Evolutionary conservation across 2,797 vertebrate species (phyloP).

Genomic region (Loriculus beryllinus): DNA sequence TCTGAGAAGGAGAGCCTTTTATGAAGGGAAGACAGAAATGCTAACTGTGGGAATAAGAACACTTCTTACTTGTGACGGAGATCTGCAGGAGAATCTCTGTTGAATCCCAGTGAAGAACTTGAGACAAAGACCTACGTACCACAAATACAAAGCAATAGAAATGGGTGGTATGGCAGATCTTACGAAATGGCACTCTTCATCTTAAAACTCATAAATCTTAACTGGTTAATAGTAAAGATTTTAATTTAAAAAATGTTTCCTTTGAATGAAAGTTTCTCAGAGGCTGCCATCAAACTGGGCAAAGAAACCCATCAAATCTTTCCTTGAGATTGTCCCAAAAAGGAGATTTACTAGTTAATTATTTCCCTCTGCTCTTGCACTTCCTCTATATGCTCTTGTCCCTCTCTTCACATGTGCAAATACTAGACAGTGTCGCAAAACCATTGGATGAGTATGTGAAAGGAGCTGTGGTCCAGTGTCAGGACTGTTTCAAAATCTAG

Average conservation of each 20-base stretch:
- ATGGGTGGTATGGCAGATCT: not conserved
- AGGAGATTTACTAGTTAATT: not conserved
- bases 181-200: not conserved
- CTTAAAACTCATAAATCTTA: not conserved
- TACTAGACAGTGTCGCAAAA: not conserved
- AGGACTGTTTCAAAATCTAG: not conserved
- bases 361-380: not conserved
- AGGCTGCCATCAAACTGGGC: not conserved
- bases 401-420: not conserved
- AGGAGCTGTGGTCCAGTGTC: not conserved
- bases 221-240: no score
- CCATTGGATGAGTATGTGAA: not conserved
- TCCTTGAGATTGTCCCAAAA: not conserved
- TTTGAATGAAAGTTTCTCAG: not conserved
- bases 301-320: not conserved
- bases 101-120: not conserved
- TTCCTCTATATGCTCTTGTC: not conserved
- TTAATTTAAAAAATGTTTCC: no score
- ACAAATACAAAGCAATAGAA: not conserved
- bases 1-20: not conserved
- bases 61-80: not conserved
- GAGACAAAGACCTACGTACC: not conserved
- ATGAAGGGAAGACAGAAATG: not conserved
- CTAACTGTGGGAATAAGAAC: not conserved
- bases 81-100: not conserved